phyloP scores from a whole-genome alignment of 1,140 invertebrate genomes.

The Antheraea mylitta region DNA sequence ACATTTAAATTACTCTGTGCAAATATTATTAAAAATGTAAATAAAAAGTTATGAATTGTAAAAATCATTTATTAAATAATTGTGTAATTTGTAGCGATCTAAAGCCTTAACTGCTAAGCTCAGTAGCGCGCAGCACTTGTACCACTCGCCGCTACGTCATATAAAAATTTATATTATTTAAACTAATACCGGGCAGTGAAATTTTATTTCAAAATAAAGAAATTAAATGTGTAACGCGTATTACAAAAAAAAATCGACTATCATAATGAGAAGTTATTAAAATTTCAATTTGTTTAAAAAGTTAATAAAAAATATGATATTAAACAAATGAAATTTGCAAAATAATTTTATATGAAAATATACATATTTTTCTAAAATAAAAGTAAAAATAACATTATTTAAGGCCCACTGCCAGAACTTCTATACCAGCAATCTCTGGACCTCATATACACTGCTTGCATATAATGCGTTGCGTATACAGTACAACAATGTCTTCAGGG shows the following conservation, averaged over 20 bases:
- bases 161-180: constrained; percentile 1
- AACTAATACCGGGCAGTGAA: too few species aligned
- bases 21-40: background rate
- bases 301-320: too few species aligned
- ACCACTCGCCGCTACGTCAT: background rate
- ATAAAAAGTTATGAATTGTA: background rate
- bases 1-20: background rate
- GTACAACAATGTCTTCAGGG: too few species aligned
- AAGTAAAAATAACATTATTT: too few species aligned
- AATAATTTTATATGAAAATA: background rate
- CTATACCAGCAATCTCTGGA: too few species aligned
- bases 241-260: background rate
- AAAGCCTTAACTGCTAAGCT: too few species aligned
- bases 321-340: constrained; percentile 1
- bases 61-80: constrained; percentile 3
- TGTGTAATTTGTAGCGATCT: constrained; percentile 2
- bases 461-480: too few species aligned
- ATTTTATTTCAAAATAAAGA: too few species aligned
- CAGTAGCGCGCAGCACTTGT: background rate
- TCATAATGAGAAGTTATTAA: background rate
- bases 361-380: background rate
- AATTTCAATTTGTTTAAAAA: constrained; percentile 1
- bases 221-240: too few species aligned
- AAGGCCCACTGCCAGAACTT: too few species aligned
- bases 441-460: too few species aligned